Evolutionary conservation across 1,140 invertebrate species (phyloP).

Genomic region (Caerostris extrusa): DNA sequence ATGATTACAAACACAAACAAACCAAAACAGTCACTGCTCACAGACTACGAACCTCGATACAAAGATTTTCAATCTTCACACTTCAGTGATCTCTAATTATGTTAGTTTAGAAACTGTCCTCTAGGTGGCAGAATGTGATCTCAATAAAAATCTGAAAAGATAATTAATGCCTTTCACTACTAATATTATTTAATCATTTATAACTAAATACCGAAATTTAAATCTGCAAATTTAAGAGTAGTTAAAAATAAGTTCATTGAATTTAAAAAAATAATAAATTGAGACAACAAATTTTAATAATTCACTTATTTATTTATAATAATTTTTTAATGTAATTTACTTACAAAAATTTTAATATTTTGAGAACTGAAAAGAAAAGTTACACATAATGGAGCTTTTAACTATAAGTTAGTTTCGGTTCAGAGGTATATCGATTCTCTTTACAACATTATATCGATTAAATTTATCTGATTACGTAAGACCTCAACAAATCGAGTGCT

Average conservation of each 20-base stretch:
- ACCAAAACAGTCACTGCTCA: conserved; percentile 10
- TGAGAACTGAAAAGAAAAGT: not conserved
- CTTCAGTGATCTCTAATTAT: not conserved
- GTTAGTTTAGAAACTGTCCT: not conserved
- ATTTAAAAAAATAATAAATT: not conserved
- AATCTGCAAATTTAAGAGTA: too few species aligned
- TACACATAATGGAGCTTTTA: not conserved
- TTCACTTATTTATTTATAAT: too few species aligned
- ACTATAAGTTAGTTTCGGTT: not conserved
- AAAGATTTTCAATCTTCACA: not conserved
- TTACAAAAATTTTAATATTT: too few species aligned
- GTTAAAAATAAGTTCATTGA: not conserved
- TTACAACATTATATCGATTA: not conserved
- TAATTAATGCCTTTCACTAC: too few species aligned
- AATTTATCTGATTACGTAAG: not conserved
- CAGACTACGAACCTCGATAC: not conserved
- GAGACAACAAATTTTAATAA: too few species aligned
- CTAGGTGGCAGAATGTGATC: not conserved
- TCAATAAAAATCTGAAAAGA: too few species aligned
- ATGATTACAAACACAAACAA: conserved; percentile 82
- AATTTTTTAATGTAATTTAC: too few species aligned
- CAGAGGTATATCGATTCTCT: not conserved
- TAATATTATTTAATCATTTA: too few species aligned
- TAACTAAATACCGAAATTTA: too few species aligned
- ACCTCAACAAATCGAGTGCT: not conserved